These are phyloP conservation scores for Apodemus speciosus DNA, from an alignment of 2,113 vertebrate species.

Conservation along the genomic window DNA sequence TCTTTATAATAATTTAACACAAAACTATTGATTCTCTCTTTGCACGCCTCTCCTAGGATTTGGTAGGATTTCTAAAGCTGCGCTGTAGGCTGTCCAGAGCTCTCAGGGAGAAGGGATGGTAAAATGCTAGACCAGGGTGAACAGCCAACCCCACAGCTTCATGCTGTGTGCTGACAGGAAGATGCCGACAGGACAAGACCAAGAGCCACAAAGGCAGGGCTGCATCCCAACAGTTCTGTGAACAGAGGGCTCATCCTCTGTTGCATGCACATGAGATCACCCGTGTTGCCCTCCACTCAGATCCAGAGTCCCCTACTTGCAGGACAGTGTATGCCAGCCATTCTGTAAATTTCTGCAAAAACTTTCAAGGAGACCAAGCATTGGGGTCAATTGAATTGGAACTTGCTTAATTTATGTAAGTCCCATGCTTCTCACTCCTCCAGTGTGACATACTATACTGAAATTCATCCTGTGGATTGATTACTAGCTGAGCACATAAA, in stretches of 20 bases:
- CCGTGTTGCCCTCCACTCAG: background rate
- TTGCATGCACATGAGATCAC: rapidly evolving
- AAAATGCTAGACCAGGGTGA: background rate
- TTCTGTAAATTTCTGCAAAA: background rate
- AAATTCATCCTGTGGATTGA: background rate
- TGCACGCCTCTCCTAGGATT: background rate
- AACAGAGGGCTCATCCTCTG: rapidly evolving
- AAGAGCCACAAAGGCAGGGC: background rate
- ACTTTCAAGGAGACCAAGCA: background rate
- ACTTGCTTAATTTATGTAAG: background rate
- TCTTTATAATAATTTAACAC: background rate
- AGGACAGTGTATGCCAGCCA: background rate
- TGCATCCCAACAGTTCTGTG: background rate
- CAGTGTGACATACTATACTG: rapidly evolving
- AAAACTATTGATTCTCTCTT: background rate
- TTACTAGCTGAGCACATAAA: background rate
- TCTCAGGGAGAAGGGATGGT: background rate
- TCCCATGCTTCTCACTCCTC: background rate
- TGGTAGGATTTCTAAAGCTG: background rate
- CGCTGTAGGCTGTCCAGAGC: background rate
- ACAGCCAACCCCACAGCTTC: rapidly evolving
- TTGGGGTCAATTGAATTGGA: background rate
- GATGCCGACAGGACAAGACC: rapidly evolving
- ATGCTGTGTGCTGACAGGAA: rapidly evolving
- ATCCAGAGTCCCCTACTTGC: background rate